Evolutionary conservation across 2,888 invertebrate species (phyloP).

Genomic region (Ferrisia virgata): DNA sequence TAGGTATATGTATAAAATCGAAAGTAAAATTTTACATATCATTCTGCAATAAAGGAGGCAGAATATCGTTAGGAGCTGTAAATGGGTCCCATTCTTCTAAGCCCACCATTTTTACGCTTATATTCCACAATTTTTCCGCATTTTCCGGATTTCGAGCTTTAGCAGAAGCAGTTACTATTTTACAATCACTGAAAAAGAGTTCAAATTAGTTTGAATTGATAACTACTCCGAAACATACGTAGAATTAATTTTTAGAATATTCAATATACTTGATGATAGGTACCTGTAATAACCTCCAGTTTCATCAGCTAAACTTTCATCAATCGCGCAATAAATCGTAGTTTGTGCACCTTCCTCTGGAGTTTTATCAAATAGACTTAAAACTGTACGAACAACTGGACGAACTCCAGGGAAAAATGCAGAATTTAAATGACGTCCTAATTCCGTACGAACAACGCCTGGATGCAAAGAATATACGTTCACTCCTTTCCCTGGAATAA

Average conservation of each 20-base stretch:
- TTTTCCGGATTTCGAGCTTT: conserved; percentile 58
- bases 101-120: conserved; percentile 57
- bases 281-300: conserved; percentile 51
- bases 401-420: conserved; percentile 58
- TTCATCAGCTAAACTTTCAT: conserved; percentile 57
- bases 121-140: conserved; percentile 63
- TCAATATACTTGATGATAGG: background rate
- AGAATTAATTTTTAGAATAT: background rate
- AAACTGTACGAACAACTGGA: conserved; percentile 52
- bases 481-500: conserved; percentile 55
- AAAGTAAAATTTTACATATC: background rate
- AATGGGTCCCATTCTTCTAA: conserved; percentile 46
- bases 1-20: background rate
- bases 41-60: conserved; percentile 31
- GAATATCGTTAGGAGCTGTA: conserved; percentile 23
- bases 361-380: conserved; percentile 56
- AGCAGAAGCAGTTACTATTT: conserved; percentile 53
- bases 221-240: too few species aligned
- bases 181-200: conserved; percentile 44
- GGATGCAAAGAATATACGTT: conserved; percentile 71
- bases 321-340: conserved; percentile 67
- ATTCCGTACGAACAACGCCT: conserved; percentile 71
- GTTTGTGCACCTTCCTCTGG: conserved; percentile 72
- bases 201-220: too few species aligned
- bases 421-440: conserved; percentile 64